Percentiles rank a stretch among this genome's conserved stretches.
phyloP scores from a whole-genome alignment of 2,113 vertebrate genomes.

The Ceyx melanurus region DNA sequence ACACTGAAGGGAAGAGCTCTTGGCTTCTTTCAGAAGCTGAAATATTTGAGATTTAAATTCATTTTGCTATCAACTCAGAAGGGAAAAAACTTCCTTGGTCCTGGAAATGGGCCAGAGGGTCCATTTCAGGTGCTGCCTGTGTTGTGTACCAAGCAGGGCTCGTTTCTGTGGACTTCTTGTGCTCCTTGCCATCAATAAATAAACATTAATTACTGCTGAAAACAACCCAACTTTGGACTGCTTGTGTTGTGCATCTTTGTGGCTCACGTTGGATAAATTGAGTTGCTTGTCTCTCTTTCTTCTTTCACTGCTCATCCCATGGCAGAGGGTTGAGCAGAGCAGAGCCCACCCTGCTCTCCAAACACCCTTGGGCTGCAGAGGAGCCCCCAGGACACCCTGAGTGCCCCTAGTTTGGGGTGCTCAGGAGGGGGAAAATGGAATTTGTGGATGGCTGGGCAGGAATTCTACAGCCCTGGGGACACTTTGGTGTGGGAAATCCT shows the following conservation, averaged over 20 bases:
- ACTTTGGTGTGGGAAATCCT: neutral
- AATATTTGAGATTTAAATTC: neutral
- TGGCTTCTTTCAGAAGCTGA: neutral
- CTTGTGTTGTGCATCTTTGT: neutral
- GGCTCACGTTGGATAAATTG: neutral
- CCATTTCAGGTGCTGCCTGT: neutral
- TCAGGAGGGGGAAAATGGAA: neutral
- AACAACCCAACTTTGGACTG: neutral
- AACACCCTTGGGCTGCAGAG: too few species aligned
- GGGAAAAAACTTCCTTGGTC: neutral
- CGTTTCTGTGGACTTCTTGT: neutral
- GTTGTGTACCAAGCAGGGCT: rapidly evolving
- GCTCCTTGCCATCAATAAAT: constrained; percentile 23
- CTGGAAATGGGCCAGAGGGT: neutral
- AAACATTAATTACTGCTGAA: neutral
- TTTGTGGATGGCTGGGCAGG: rapidly evolving
- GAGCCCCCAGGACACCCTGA: too few species aligned
- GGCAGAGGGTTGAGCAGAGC: too few species aligned
- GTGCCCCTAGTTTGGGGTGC: neutral
- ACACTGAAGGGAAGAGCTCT: neutral
- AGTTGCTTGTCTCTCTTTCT: neutral
- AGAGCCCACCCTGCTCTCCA: too few species aligned
- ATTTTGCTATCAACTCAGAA: neutral
- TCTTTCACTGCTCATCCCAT: neutral
- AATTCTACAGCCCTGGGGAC: neutral